These are phyloP conservation scores for Dipodomys spectabilis DNA, from an alignment of 2,113 vertebrate species.

Conservation along the genomic window DNA sequence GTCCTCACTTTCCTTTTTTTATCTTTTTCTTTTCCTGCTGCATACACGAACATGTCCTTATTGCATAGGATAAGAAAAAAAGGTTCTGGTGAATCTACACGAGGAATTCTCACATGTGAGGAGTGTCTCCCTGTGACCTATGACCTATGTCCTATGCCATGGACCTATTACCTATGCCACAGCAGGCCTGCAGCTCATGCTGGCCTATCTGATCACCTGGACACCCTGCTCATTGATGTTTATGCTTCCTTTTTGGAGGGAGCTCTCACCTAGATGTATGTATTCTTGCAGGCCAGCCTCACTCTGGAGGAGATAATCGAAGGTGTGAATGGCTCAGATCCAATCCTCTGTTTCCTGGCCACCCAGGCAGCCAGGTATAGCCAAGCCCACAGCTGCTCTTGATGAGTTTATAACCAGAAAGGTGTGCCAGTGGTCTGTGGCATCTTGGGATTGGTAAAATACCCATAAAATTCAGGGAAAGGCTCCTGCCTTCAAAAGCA, in stretches of 20 bases:
- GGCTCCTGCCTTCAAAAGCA: not conserved
- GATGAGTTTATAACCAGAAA: not conserved
- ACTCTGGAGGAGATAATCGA: slow-evolving; percentile 88
- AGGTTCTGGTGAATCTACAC: too few species aligned
- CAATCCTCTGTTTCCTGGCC: slow-evolving; percentile 86
- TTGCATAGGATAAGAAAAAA: not conserved
- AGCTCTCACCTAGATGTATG: slow-evolving; percentile 35
- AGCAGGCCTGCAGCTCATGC: too few species aligned
- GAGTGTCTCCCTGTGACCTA: not conserved
- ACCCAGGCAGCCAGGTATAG: slow-evolving; percentile 92
- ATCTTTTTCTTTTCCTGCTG: not conserved
- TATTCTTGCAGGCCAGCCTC: slow-evolving; percentile 81
- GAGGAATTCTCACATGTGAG: not conserved
- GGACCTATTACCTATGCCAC: not conserved
- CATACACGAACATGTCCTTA: not conserved
- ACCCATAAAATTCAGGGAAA: not conserved
- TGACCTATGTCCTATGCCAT: too few species aligned
- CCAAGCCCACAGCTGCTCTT: not conserved
- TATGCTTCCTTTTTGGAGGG: not conserved
- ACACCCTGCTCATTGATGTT: slow-evolving; percentile 57
- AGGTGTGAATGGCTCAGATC: slow-evolving; percentile 84
- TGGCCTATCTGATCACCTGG: not conserved
- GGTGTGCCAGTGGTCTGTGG: not conserved
- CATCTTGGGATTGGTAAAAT: slow-evolving; percentile 23
- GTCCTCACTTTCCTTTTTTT: not conserved